Base-by-base conservation (phyloP, 2,113 vertebrate species). In the Mormyrus iriodes region DNA sequence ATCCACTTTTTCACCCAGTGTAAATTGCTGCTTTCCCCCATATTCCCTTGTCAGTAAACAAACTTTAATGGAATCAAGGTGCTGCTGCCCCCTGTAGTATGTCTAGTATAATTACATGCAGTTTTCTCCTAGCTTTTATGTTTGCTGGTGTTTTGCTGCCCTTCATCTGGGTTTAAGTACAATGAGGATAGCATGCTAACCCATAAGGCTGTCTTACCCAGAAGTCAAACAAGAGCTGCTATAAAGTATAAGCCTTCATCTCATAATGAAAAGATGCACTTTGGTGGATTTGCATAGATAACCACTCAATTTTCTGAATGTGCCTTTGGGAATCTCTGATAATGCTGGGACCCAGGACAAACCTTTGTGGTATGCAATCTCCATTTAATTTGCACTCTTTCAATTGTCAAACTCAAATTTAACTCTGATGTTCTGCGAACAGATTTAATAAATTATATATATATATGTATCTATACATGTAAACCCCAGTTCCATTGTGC, bases 341-440 rank as follows among this genome's bases (percentile, higher is more conserved):
- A 69, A 69, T 31, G 61, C n/a, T 69, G 61, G 61, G 9, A 69
- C 61, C 61, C 27, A 1, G 27, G 61, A 31, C 61, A 31, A 31
- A 69, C 61, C 61, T 69, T 69, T 69, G 61, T 69, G 61, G 27
- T 69, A 69, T 3, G 61, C 10, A 69, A 69, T 69, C 27, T 69
- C 27, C 61, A 69, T 69, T 69, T 69, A 27, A 69, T 69, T 69
- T 69, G 61, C 13, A 69, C 61, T 31, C 61, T 31, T 69, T 31
- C 61, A 69, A 69, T 69, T 69, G 61, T 69, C 61, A 69, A 69
- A 69, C 61, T 69, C n/a, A 69, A 69, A 69, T 69, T 69, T 69
- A 69, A 69, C 10, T 12, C 61, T 69, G 61, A 65, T 65, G 27
- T 69, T 69, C 61, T 69, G 10, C 27, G 61, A 69, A 69, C 9